Conservation (phyloP, 53 echinoderm and acorn worm species). For the Hippasteria phrygiana region DNA sequence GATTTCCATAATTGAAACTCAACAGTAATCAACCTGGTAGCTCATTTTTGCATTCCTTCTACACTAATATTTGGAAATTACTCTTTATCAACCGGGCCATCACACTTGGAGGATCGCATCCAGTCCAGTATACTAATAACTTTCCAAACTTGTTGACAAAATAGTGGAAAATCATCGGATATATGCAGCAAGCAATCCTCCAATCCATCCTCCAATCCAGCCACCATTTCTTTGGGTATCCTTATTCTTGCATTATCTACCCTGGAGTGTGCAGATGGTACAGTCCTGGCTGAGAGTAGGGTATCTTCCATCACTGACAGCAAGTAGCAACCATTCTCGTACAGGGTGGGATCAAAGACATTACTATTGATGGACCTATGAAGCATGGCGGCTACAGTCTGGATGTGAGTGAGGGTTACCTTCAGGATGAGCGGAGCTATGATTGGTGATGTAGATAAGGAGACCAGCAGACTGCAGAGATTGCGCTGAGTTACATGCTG, state of each 20-base stretch:
- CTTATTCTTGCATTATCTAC: conserved; percentile 11
- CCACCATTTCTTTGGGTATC: conserved; percentile 10
- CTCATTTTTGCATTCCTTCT: no score
- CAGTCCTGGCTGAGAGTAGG: conserved; percentile 53
- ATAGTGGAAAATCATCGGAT: conserved; percentile 81
- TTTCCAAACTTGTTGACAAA: conserved; percentile 85
- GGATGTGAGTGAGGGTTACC: conserved; percentile 54
- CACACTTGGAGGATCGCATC: neutral
- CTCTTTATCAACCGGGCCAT: neutral
- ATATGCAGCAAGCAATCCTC: conserved; percentile 81
- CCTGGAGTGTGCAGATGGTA: conserved; percentile 15
- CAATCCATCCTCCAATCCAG: conserved; percentile 64
- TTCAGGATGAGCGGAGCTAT: conserved; percentile 50
- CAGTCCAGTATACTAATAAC: conserved; percentile 65
- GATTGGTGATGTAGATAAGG: conserved; percentile 41
- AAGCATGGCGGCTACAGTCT: conserved; percentile 49
- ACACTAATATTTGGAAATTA: no score
- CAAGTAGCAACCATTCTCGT: conserved; percentile 71
- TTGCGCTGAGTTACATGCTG: conserved; percentile 13
- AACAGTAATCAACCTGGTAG: no score
- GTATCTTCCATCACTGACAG: conserved; percentile 71
- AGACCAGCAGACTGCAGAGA: conserved; percentile 28
- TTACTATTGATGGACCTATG: conserved; percentile 34
- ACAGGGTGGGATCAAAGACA: conserved; percentile 59
- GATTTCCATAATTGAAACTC: no score